phyloP scores from a whole-genome alignment of 2,797 vertebrate genomes.

The Acanthis flammea region DNA sequence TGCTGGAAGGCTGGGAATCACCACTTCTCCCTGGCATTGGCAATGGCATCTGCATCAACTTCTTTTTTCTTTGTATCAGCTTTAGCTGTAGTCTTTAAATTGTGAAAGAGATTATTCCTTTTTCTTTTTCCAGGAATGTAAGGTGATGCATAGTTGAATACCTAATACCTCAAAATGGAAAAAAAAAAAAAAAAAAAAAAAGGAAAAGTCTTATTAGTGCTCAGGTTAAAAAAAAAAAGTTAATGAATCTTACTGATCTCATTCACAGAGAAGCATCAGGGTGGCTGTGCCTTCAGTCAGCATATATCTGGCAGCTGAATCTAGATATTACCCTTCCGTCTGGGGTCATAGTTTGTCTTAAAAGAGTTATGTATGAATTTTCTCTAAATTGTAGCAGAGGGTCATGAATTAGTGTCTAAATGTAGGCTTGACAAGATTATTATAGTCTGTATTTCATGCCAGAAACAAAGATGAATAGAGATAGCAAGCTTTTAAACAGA shows the following conservation, averaged over 20 bases:
- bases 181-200: not conserved
- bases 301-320: slow-evolving; percentile 16
- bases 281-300: not conserved
- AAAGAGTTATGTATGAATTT: slow-evolving; percentile 61
- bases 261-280: not conserved
- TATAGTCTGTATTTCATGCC: slow-evolving; percentile 62
- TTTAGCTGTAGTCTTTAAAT: not conserved
- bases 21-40: not conserved
- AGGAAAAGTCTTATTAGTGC: not conserved
- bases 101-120: not conserved
- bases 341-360: slow-evolving; percentile 57
- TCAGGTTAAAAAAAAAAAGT: not conserved
- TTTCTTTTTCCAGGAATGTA: not conserved
- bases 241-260: not conserved
- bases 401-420: slow-evolving; percentile 69
- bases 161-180: not conserved
- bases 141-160: not conserved
- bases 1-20: not conserved
- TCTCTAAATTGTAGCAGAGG: slow-evolving; percentile 53
- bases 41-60: not conserved
- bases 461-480: slow-evolving; percentile 67
- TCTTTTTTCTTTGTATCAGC: not conserved
- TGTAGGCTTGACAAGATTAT: slow-evolving; percentile 65
- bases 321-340: not conserved
- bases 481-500: slow-evolving; percentile 68